Base-by-base conservation (phyloP, 2,113 vertebrate species). In the Gymnogyps californianus region DNA sequence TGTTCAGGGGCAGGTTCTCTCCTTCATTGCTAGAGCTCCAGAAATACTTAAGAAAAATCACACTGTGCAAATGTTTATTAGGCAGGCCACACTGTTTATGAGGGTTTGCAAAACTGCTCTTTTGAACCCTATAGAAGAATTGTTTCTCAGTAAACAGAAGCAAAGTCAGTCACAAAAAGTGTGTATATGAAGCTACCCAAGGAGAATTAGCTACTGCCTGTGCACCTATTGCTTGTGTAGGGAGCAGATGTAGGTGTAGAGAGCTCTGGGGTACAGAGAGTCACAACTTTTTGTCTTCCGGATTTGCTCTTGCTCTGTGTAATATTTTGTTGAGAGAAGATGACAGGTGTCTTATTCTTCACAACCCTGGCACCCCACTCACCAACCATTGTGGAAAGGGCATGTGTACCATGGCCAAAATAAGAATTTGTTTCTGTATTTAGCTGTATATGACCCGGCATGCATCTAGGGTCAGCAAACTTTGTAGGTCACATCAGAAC, bases 361-460 rank as follows among this genome's bases (percentile, higher is more conserved):
- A 82, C 25, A 75, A 42, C 36, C 20, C 32, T 89, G 87, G 69
- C 83, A 92, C 9, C 32, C 59, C 76, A 59, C 47, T 83, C 62
- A 69, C 31, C 58, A 59, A 25, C 9, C 9, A 0, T 13, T 51
- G 44, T 46, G 54, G 32, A 87, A 93, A 96, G 94, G 54, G 61
- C 83, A 87, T 0, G 7, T 40, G n/a, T 42, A 54, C 34, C 36
- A 55, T 0, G 0, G 81, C 65, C 77, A 91, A 84, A 93, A 82
- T 46, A 95, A 84, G 54, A 89, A 69, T 20, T 72, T 74, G 75
- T 62, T 91, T 94, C 93, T 83, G 7, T 89, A 87, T 95, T 96
- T 89, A 96, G 69, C 77, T 89, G 51, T 5, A 2, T 38, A 1
- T 92, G 91, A 82, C 77, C 49, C 1, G 3, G 71, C 36, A 42